These are phyloP conservation scores for Calcarius lapponicus DNA, from an alignment of 2,797 vertebrate species.

Conservation along the genomic window DNA sequence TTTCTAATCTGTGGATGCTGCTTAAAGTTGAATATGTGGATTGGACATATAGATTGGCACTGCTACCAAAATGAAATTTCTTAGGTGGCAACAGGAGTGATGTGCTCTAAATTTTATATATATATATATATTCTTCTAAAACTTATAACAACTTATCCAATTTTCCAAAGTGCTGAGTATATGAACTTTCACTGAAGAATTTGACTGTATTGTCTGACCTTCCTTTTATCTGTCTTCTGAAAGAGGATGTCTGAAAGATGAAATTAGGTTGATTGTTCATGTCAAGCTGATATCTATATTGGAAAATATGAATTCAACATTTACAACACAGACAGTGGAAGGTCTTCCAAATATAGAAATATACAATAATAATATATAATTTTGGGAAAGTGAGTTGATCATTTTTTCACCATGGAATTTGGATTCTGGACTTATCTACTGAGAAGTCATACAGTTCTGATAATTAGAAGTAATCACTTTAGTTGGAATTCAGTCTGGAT, in stretches of 20 bases:
- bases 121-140: not conserved
- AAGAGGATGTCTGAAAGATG: not conserved
- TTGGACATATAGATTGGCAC: not conserved
- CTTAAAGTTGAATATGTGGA: not conserved
- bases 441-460: not conserved
- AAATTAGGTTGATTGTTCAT: not conserved
- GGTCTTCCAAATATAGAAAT: too few species aligned
- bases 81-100: not conserved
- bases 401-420: not conserved
- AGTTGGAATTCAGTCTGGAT: not conserved
- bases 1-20: not conserved
- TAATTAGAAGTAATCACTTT: not conserved
- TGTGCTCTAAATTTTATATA: not conserved
- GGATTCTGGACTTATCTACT: not conserved
- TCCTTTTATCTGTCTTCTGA: not conserved
- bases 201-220: not conserved
- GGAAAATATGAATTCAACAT: not conserved
- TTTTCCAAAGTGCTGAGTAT: not conserved
- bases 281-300: not conserved
- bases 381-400: not conserved
- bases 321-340: not conserved
- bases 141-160: accelerated
- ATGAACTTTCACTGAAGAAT: not conserved
- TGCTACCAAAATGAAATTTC: not conserved
- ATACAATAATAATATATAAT: not conserved